Evolutionary conservation across 2,888 invertebrate genomes (phyloP).

Genomic region (Muscina levida): DNA sequence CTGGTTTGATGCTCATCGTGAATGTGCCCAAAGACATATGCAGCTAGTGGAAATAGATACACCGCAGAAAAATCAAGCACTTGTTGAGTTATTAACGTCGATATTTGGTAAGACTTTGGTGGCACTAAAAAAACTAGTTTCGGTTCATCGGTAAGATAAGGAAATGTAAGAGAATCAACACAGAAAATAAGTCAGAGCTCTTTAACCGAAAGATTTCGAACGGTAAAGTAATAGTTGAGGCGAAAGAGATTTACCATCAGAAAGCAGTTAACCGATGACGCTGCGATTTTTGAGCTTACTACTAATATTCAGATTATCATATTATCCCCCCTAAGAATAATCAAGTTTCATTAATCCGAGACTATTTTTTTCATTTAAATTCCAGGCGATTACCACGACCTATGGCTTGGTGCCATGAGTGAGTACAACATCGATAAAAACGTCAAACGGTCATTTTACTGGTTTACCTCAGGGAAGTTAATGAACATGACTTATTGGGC

Average conservation of each 20-base stretch:
- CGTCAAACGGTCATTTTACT: not conserved
- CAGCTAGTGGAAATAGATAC: conserved; percentile 22
- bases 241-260: not conserved
- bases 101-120: conserved; percentile 6
- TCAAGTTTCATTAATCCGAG: too few relatives aligned
- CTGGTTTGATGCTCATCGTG: conserved; percentile 19
- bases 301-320: too few relatives aligned
- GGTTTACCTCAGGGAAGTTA: not conserved
- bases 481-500: conserved; percentile 1
- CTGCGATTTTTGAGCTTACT: too few relatives aligned
- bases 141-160: too few relatives aligned
- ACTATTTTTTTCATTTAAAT: not conserved
- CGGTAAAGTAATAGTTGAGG: not conserved
- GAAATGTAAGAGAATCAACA: too few relatives aligned
- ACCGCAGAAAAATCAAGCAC: not conserved
- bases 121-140: not conserved
- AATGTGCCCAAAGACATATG: not conserved
- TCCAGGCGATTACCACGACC: not conserved
- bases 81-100: not conserved
- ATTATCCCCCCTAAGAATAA: too few relatives aligned
- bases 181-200: not conserved
- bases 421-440: not conserved
- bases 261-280: not conserved
- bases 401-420: conserved; percentile 16
- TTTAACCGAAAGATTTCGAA: not conserved